Conservation (phyloP, 2,113 vertebrate genomes). For the Pterocles gutturalis region DNA sequence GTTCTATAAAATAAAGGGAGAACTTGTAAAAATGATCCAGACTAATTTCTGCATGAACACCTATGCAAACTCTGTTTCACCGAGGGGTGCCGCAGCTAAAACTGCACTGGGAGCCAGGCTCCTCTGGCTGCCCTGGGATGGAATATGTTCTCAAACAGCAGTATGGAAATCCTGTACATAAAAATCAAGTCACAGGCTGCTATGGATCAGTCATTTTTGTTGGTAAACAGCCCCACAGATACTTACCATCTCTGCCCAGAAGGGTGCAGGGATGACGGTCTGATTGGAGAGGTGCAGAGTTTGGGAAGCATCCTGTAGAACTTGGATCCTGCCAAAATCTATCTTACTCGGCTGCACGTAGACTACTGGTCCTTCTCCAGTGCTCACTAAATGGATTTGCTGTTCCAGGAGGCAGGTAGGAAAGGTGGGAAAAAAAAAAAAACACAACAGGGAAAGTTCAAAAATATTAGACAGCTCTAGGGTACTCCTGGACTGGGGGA, state of each 20-base stretch:
- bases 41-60: not conserved
- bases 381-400: slow-evolving; percentile 74
- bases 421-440: not conserved
- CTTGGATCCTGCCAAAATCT: slow-evolving; percentile 83
- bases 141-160: not conserved
- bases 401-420: slow-evolving; percentile 41
- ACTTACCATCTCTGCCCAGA: slow-evolving; percentile 82
- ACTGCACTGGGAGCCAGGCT: not conserved
- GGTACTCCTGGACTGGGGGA: no score
- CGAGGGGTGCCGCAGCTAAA: not conserved
- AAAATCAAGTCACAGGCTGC: not conserved
- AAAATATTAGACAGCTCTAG: not conserved
- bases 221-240: not conserved
- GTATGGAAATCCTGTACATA: not conserved
- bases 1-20: not conserved
- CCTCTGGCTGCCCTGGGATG: fast-evolving
- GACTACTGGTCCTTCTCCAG: slow-evolving; percentile 83
- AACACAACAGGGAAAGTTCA: not conserved
- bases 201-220: not conserved
- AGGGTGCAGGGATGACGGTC: slow-evolving; percentile 78
- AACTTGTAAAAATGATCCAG: not conserved
- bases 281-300: slow-evolving; percentile 81
- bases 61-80: not conserved
- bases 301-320: slow-evolving; percentile 76
- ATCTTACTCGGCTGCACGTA: slow-evolving; percentile 68